phyloP scores from a whole-genome alignment of 1,140 invertebrate species.

The Dinoponera quadriceps region DNA sequence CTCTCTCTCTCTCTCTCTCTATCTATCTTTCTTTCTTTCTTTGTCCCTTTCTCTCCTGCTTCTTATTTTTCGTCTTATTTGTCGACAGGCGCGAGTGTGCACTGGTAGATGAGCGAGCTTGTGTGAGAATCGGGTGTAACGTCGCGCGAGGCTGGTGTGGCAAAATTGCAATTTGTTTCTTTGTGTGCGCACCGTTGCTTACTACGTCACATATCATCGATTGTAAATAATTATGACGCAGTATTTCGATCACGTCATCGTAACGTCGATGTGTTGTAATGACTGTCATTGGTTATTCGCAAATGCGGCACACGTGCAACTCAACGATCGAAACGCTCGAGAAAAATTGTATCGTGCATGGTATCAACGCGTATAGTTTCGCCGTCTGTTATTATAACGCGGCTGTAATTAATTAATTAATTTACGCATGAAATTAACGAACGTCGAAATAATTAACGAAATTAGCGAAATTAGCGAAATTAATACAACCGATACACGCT shows the following conservation, averaged over 20 bases:
- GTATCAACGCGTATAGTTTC: not conserved
- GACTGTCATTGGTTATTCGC: slow-evolving; percentile 5
- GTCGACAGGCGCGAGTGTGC: not conserved
- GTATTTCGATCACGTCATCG: slow-evolving; percentile 14
- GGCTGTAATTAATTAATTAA: no score
- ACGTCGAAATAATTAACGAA: no score
- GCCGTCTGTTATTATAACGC: no score
- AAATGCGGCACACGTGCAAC: not conserved
- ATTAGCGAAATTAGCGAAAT: no score
- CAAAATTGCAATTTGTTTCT: slow-evolving; percentile 20
- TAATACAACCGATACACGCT: no score
- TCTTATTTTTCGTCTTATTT: slow-evolving; percentile 7
- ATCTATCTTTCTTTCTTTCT: no score
- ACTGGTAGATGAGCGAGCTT: not conserved
- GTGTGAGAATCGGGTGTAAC: not conserved
- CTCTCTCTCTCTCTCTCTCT: no score
- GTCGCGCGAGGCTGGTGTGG: slow-evolving; percentile 6
- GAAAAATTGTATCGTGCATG: slow-evolving; percentile 15
- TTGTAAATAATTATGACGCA: slow-evolving; percentile 35
- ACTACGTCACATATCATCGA: slow-evolving; percentile 63
- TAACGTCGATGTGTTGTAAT: not conserved
- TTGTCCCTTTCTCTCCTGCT: no score
- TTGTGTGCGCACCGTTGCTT: not conserved
- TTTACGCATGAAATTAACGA: no score
- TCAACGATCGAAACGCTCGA: slow-evolving; percentile 3